phyloP scores from a whole-genome alignment of 2,888 invertebrate species.

The Diaperis boleti region DNA sequence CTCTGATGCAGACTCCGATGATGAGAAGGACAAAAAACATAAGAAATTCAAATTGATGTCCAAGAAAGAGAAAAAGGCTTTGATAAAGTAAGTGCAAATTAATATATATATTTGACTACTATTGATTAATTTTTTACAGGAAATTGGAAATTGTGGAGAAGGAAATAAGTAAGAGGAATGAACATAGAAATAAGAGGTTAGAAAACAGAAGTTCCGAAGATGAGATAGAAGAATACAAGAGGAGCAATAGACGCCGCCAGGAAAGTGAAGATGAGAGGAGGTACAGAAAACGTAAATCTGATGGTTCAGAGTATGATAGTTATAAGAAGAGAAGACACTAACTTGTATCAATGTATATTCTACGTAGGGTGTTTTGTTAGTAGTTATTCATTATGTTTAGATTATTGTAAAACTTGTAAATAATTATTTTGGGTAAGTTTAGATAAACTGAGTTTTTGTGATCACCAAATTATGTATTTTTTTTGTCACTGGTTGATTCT shows the following conservation, averaged over 20 bases:
- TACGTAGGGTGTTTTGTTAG: no score
- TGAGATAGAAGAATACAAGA: slow-evolving; percentile 8
- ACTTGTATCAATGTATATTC: slow-evolving; percentile 4
- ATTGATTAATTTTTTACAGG: slow-evolving; percentile 32
- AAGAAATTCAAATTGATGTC: slow-evolving; percentile 21
- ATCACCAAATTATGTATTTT: no score
- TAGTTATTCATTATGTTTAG: no score
- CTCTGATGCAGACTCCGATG: slow-evolving; percentile 36
- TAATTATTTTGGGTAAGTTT: no score
- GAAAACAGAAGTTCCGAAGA: slow-evolving; percentile 41
- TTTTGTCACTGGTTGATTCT: no score
- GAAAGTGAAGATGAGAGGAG: slow-evolving; percentile 6
- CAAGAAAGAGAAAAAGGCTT: slow-evolving; percentile 26
- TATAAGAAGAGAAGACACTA: slow-evolving; percentile 2
- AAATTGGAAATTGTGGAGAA: slow-evolving; percentile 54
- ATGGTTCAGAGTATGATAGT: not conserved
- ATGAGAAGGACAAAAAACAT: slow-evolving; percentile 27
- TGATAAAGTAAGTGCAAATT: slow-evolving; percentile 21
- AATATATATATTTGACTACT: not conserved
- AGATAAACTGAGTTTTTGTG: no score
- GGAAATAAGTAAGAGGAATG: slow-evolving; percentile 46
- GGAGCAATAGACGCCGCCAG: not conserved
- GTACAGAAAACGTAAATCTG: slow-evolving; percentile 23
- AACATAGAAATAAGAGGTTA: slow-evolving; percentile 38
- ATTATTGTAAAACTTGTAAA: no score